A percentile compares a stretch with the other conserved stretches of the same genome.
phyloP scores from a whole-genome alignment of 2,888 invertebrate species.

The Thereva unica region DNA sequence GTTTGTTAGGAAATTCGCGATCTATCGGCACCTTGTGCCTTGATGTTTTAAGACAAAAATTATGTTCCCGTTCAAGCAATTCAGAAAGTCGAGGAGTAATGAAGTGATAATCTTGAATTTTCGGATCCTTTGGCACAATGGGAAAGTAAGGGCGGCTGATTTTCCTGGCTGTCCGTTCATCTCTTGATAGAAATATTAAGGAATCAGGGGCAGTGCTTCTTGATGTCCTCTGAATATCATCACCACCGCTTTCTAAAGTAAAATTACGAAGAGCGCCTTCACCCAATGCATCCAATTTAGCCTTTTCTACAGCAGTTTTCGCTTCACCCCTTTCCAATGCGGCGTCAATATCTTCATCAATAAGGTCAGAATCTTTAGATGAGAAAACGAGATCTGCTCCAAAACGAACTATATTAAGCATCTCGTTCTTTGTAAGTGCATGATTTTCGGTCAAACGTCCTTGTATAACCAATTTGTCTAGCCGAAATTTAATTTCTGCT shows the following conservation, averaged over 20 bases:
- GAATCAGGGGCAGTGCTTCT: slow-evolving; percentile 76
- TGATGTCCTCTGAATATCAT: slow-evolving; percentile 88
- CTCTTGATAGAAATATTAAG: slow-evolving; percentile 99
- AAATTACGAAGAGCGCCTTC: slow-evolving; percentile 92
- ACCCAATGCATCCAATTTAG: slow-evolving; percentile 85
- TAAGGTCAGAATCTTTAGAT: slow-evolving; percentile 94
- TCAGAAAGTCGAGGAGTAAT: slow-evolving; percentile 97
- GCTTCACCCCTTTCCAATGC: slow-evolving; percentile 90
- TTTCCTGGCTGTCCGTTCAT: slow-evolving; percentile 98
- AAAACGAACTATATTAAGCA: slow-evolving; percentile 98
- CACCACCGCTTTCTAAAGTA: slow-evolving; percentile 77
- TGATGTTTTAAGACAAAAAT: slow-evolving; percentile 91
- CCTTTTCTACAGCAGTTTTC: slow-evolving; percentile 88
- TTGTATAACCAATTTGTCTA: slow-evolving; percentile 97
- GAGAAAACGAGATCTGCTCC: slow-evolving; percentile 99
- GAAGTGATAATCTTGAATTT: slow-evolving; percentile 99
- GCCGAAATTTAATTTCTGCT: slow-evolving; percentile 93
- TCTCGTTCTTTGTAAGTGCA: slow-evolving; percentile 94
- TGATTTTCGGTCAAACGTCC: slow-evolving; percentile 90
- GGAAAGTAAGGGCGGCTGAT: slow-evolving; percentile 99
- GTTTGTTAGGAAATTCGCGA: slow-evolving; percentile 89
- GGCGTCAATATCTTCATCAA: slow-evolving; percentile 96
- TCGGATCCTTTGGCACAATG: slow-evolving; percentile 97
- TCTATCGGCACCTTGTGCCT: slow-evolving; percentile 95
- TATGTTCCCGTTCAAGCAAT: slow-evolving; percentile 96